Percentiles rank a stretch among this genome's conserved stretches.
Conservation (phyloP, 2,888 invertebrate genomes). For the Tanytarsus gracilentus region DNA sequence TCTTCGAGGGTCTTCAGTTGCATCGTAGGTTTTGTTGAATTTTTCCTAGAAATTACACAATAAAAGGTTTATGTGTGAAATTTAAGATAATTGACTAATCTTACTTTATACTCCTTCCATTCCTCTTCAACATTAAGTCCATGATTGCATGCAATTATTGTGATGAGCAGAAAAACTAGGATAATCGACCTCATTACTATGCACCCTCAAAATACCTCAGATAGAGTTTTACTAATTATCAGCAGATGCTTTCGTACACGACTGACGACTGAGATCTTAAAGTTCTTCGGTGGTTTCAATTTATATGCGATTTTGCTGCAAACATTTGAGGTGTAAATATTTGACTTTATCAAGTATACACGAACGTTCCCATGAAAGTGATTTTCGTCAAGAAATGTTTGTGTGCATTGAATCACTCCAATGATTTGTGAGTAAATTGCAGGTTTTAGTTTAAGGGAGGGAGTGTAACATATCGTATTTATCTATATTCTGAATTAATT, state of each 20-base stretch:
- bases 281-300: not conserved
- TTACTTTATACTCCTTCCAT: not conserved
- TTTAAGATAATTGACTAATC: not conserved
- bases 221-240: not conserved
- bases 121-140: not conserved
- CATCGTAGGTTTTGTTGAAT: not conserved
- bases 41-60: not conserved
- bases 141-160: not conserved
- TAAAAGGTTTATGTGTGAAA: not conserved
- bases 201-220: too few species aligned
- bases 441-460: too few species aligned
- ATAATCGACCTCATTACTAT: not conserved
- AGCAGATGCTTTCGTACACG: not conserved
- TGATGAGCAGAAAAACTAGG: not conserved
- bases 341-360: not conserved
- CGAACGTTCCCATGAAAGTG: not conserved
- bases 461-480: too few species aligned
- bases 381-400: too few species aligned
- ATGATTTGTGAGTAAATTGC: too few species aligned
- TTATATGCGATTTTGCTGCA: not conserved
- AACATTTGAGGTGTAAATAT: not conserved
- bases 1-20: not conserved
- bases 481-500: too few species aligned
- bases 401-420: too few species aligned
- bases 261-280: not conserved